phyloP scores from a whole-genome alignment of 2,888 invertebrate species.

The Bruchidius siliquastri region DNA sequence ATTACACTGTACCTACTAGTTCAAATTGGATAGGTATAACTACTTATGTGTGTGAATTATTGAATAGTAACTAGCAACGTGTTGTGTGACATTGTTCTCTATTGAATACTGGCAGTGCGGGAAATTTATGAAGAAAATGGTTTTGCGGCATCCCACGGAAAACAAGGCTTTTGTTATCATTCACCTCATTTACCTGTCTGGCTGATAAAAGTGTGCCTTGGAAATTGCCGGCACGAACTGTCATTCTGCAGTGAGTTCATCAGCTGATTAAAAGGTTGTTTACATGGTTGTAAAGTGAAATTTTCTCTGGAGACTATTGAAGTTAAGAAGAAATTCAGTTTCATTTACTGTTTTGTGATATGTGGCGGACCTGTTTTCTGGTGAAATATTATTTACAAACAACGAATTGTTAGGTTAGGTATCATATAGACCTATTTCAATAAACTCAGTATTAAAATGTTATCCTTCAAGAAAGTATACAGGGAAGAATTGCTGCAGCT shows the following conservation, averaged over 20 bases:
- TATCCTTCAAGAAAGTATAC: conserved; percentile 77
- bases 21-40: background rate
- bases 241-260: conserved; percentile 30
- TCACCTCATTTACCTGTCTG: background rate
- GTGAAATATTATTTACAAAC: background rate
- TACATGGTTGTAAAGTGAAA: conserved; percentile 17
- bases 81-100: background rate
- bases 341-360: conserved; percentile 8
- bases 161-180: background rate
- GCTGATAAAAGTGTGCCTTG: background rate
- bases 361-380: conserved; percentile 8
- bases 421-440: background rate
- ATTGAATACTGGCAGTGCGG: background rate
- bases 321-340: conserved; percentile 5
- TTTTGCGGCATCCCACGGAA: background rate
- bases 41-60: background rate
- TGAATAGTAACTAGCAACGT: background rate
- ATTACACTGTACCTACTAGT: background rate
- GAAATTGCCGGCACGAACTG: conserved; percentile 29
- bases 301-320: conserved; percentile 6
- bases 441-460: conserved; percentile 51
- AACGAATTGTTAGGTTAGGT: background rate
- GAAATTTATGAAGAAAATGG: background rate
- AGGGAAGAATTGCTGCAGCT: conserved; percentile 77
- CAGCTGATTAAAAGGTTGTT: conserved; percentile 31